These are phyloP conservation scores for Sycophila sp. DNA, from an alignment of 1,140 invertebrate species.

Conservation along the genomic window DNA sequence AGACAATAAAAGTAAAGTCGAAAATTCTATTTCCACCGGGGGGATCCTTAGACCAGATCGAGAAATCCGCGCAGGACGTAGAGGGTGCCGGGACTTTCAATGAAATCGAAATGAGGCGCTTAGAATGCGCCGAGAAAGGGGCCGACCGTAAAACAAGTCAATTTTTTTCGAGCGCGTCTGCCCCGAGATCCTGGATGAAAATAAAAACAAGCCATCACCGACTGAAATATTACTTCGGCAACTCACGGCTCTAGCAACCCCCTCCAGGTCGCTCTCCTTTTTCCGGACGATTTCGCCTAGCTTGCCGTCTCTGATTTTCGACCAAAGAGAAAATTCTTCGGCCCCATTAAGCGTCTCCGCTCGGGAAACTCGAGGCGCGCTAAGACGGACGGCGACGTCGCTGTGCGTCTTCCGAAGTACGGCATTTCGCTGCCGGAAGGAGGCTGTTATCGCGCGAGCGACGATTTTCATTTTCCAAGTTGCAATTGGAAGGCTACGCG, in stretches of 20 bases:
- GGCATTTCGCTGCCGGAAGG: neutral
- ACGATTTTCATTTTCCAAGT: neutral
- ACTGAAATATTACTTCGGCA: too few relatives aligned
- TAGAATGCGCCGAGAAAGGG: too few relatives aligned
- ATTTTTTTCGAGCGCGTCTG: neutral
- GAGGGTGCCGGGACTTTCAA: too few relatives aligned
- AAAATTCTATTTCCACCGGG: too few relatives aligned
- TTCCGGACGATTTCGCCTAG: slow-evolving; percentile 21
- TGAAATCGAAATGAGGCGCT: too few relatives aligned
- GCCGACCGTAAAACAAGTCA: too few relatives aligned
- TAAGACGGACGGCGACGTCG: neutral
- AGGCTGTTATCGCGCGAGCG: neutral
- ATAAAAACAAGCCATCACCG: neutral
- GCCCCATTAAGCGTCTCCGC: slow-evolving; percentile 19
- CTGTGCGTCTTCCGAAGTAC: neutral
- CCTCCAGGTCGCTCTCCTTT: neutral
- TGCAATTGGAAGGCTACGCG: neutral
- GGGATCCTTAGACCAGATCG: too few relatives aligned
- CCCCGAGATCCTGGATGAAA: neutral
- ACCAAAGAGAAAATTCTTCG: slow-evolving; percentile 24
- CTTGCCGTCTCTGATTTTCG: slow-evolving; percentile 25
- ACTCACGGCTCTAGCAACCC: too few relatives aligned
- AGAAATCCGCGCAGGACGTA: too few relatives aligned
- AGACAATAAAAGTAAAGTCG: too few relatives aligned
- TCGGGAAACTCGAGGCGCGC: neutral